A percentile compares a stretch with the other conserved stretches of the same genome.
phyloP scores from a whole-genome alignment of 2,888 invertebrate genomes.

The Xestia ashworthii region DNA sequence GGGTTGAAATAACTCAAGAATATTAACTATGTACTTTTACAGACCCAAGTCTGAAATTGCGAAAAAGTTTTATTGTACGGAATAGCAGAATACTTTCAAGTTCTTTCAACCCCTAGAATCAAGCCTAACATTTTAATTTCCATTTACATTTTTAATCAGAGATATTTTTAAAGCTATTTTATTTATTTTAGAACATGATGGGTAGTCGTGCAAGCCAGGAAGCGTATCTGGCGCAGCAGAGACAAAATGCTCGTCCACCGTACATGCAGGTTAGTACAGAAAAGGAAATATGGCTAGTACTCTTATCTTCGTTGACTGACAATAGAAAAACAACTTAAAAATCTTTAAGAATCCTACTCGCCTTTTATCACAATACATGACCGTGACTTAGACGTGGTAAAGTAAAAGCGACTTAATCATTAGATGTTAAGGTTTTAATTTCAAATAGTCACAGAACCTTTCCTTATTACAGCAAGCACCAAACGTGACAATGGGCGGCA shows the following conservation, averaged over 20 bases:
- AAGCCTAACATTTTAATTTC: background rate
- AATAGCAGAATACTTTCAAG: background rate
- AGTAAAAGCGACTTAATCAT: background rate
- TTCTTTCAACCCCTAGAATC: background rate
- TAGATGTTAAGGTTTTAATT: background rate
- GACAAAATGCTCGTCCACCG: constrained; percentile 91
- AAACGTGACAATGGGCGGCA: constrained; percentile 96
- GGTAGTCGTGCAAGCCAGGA: constrained; percentile 90
- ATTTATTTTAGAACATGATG: constrained; percentile 91
- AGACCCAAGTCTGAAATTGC: background rate
- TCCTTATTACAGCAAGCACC: constrained; percentile 91
- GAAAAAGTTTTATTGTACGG: background rate
- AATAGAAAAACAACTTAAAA: background rate
- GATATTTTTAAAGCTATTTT: background rate
- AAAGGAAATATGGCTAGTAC: background rate
- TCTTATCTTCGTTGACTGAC: background rate
- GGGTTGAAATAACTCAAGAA: background rate
- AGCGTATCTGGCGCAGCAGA: constrained; percentile 90
- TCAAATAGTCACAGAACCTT: background rate
- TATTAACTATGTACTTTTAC: background rate
- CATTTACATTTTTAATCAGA: background rate
- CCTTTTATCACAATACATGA: background rate
- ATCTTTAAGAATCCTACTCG: background rate
- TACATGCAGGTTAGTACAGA: constrained; percentile 91
- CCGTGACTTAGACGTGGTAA: constrained; percentile 1